Conservation (phyloP, 92 coral and sea anemone species). For the Epizoanthus illoricatus region DNA sequence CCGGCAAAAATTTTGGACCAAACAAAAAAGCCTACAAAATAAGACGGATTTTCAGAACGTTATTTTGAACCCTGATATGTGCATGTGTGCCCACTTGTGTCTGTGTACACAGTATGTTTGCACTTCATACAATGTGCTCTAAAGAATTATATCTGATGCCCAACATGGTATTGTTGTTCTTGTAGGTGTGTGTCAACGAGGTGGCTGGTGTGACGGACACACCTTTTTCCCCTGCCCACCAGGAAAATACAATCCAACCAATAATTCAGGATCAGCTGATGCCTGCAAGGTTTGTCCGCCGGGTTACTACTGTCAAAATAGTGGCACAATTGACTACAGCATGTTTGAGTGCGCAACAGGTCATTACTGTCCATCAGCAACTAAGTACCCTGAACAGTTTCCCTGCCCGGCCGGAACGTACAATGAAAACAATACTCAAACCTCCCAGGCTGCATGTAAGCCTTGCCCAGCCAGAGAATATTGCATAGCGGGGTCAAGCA, state of each 20-base stretch:
- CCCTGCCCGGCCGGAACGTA: slow-evolving; percentile 99
- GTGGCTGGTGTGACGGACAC: slow-evolving; percentile 98
- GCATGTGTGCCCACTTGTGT: too few species aligned
- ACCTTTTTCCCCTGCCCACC: slow-evolving; percentile 85
- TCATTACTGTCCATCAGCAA: slow-evolving; percentile 91
- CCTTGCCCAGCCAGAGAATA: slow-evolving; percentile 85
- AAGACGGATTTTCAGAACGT: too few species aligned
- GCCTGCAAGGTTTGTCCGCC: slow-evolving; percentile 82
- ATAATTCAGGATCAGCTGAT: slow-evolving; percentile 70
- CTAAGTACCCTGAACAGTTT: slow-evolving; percentile 83
- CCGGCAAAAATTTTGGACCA: too few species aligned
- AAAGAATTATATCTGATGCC: background rate
- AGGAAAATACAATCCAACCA: slow-evolving; percentile 82
- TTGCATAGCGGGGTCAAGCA: slow-evolving; percentile 77
- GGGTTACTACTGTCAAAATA: slow-evolving; percentile 81
- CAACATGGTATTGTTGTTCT: background rate
- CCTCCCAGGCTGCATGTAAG: slow-evolving; percentile 75
- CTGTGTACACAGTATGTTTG: too few species aligned
- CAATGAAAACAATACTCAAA: slow-evolving; percentile 70
- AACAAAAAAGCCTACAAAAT: too few species aligned
- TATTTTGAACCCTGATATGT: too few species aligned
- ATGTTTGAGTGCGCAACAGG: slow-evolving; percentile 77
- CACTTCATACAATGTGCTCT: too few species aligned
- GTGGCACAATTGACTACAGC: slow-evolving; percentile 74
- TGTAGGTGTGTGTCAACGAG: slow-evolving; percentile 82